A percentile compares a stretch with the other conserved stretches of the same genome.
These are phyloP conservation scores for Acanthaster planci DNA, from an alignment of 35 echinoderm and acorn worm genomes.

Conservation along the genomic window DNA sequence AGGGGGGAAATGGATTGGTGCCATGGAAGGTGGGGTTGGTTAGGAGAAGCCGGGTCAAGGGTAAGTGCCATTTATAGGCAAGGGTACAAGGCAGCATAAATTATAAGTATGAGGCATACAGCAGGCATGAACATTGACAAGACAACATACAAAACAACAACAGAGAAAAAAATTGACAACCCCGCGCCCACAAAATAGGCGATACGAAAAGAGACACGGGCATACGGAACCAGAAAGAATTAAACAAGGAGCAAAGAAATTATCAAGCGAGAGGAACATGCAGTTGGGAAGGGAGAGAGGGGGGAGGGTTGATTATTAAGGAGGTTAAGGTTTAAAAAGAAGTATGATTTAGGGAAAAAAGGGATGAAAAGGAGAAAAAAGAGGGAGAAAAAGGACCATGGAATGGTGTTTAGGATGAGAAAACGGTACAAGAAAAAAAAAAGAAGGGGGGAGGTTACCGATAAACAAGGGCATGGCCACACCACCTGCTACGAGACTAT, in stretches of 20 bases:
- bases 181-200: too few relatives aligned
- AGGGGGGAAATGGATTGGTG: too few relatives aligned
- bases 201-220: too few relatives aligned
- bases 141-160: too few relatives aligned
- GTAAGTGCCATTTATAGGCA: neutral
- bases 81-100: too few relatives aligned
- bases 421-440: constrained; percentile 10
- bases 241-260: too few relatives aligned
- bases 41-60: neutral
- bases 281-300: too few relatives aligned
- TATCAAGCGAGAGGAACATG: too few relatives aligned
- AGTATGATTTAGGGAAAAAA: neutral
- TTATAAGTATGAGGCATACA: too few relatives aligned
- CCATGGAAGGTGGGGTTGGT: neutral
- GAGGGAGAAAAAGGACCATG: constrained; percentile 8
- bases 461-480: neutral
- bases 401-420: constrained; percentile 29
- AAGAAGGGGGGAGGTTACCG: neutral
- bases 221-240: too few relatives aligned
- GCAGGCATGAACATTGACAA: too few relatives aligned
- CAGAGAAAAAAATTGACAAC: too few relatives aligned
- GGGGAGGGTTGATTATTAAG: constrained; percentile 6
- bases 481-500: neutral
- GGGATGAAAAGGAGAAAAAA: neutral
- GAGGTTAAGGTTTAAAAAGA: neutral